Percentiles rank a stretch among this genome's conserved stretches.
phyloP scores from a whole-genome alignment of 2,888 invertebrate species.

The Melangyna quadrimaculata region DNA sequence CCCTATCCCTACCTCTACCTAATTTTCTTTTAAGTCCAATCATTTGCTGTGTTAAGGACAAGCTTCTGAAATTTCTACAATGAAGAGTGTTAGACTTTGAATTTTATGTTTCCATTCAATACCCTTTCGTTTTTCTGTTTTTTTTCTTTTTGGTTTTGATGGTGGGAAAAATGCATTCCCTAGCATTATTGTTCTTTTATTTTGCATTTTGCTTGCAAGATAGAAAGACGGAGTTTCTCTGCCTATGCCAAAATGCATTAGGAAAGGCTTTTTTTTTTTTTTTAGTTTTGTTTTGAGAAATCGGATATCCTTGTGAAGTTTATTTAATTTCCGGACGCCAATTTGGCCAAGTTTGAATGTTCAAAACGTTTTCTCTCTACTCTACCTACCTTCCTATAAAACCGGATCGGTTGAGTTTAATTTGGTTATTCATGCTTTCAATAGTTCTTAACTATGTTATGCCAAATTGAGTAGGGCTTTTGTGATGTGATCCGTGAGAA shows the following conservation, averaged over 20 bases:
- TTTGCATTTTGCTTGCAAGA: not conserved
- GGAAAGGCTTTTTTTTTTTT: conserved; percentile 21
- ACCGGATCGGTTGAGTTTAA: conserved; percentile 27
- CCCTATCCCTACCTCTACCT: not conserved
- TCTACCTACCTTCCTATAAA: not conserved
- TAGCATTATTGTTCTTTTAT: conserved; percentile 21
- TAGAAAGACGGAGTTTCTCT: not conserved
- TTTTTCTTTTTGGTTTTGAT: not conserved
- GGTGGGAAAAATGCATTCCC: conserved; percentile 43
- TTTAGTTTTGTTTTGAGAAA: conserved; percentile 36
- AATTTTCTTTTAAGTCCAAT: not conserved
- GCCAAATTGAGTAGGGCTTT: conserved; percentile 28
- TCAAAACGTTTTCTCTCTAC: conserved; percentile 13
- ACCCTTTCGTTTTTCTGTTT: not conserved
- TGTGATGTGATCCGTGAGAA: conserved; percentile 6
- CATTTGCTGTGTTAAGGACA: conserved; percentile 12
- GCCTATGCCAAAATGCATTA: conserved; percentile 29
- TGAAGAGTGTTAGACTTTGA: conserved; percentile 15
- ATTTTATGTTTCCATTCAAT: conserved; percentile 33
- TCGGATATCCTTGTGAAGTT: conserved; percentile 51
- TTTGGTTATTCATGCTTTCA: conserved; percentile 36
- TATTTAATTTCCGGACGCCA: conserved; percentile 56
- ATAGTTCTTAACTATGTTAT: conserved; percentile 22
- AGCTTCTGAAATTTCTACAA: not conserved
- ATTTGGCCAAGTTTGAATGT: conserved; percentile 36